These are phyloP conservation scores for Halictus quadricinctus DNA, from an alignment of 2,888 invertebrate genomes.

Conservation along the genomic window DNA sequence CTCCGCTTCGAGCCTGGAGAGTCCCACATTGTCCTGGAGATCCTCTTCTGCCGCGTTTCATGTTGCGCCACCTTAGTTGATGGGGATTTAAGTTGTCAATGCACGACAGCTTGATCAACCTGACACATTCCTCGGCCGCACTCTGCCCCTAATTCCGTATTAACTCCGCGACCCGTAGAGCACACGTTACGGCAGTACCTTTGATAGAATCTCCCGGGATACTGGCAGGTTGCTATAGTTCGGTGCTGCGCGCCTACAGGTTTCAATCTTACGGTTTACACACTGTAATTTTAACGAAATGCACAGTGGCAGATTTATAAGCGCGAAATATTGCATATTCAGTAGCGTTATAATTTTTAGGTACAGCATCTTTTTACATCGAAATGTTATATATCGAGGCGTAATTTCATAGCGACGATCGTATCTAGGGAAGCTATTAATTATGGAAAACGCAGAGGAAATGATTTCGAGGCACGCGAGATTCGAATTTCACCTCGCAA, in stretches of 20 bases:
- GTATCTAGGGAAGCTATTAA: neutral
- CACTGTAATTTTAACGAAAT: neutral
- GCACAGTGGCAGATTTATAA: neutral
- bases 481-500: neutral
- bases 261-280: neutral
- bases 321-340: constrained; percentile 2
- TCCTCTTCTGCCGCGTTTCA: neutral
- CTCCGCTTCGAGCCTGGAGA: neutral
- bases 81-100: constrained; percentile 29
- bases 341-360: neutral
- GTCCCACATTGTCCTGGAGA: constrained; percentile 1
- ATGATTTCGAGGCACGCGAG: constrained; percentile 1
- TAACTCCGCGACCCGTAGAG: constrained; percentile 34
- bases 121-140: constrained; percentile 34
- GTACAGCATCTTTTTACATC: neutral
- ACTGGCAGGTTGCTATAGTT: neutral
- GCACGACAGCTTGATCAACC: constrained; percentile 33
- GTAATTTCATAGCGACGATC: neutral
- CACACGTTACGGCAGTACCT: neutral
- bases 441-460: neutral
- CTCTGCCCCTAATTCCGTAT: constrained; percentile 31
- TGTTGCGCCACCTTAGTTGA: constrained; percentile 22
- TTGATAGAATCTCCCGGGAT: neutral
- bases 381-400: neutral
- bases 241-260: neutral